A percentile compares a stretch with the other conserved stretches of the same genome.
phyloP scores from a whole-genome alignment of 2,888 invertebrate genomes.

The Calephelis perditalis region DNA sequence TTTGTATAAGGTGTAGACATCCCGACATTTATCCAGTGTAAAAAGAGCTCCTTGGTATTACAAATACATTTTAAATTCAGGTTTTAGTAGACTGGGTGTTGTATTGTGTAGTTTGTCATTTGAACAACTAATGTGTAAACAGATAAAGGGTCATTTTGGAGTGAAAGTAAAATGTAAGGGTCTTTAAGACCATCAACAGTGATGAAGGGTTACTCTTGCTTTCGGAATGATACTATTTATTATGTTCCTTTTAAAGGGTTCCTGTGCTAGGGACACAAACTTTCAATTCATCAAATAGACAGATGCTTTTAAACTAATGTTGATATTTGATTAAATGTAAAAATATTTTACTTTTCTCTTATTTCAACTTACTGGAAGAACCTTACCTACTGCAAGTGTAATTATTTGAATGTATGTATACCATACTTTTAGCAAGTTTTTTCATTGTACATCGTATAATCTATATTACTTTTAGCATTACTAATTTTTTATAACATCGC shows the following conservation, averaged over 20 bases:
- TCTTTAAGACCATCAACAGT: slow-evolving; percentile 37
- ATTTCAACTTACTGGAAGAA: too few relatives aligned
- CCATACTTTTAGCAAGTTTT: too few relatives aligned
- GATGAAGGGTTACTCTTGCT: slow-evolving; percentile 32
- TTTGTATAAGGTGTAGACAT: slow-evolving; percentile 51
- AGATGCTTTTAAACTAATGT: slow-evolving; percentile 8
- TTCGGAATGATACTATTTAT: slow-evolving; percentile 25
- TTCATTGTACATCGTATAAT: too few relatives aligned
- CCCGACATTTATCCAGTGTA: slow-evolving; percentile 34
- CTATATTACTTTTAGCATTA: too few relatives aligned
- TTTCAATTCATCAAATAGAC: slow-evolving; percentile 8
- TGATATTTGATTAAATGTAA: too few relatives aligned
- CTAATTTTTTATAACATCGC: too few relatives aligned
- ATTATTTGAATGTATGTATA: too few relatives aligned
- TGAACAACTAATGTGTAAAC: slow-evolving; percentile 52
- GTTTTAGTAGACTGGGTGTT: slow-evolving; percentile 32
- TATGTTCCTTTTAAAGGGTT: slow-evolving; percentile 4
- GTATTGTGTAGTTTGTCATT: slow-evolving; percentile 46
- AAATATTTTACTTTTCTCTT: too few relatives aligned
- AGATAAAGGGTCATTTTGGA: slow-evolving; percentile 48
- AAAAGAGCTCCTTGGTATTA: slow-evolving; percentile 29
- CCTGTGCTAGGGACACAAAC: background rate
- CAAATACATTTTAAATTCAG: slow-evolving; percentile 19
- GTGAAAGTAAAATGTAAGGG: slow-evolving; percentile 50
- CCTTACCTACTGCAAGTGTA: too few relatives aligned